Percentiles rank a stretch among this genome's conserved stretches.
phyloP scores from a whole-genome alignment of 2,888 invertebrate genomes.

The Mythimna albipuncta region DNA sequence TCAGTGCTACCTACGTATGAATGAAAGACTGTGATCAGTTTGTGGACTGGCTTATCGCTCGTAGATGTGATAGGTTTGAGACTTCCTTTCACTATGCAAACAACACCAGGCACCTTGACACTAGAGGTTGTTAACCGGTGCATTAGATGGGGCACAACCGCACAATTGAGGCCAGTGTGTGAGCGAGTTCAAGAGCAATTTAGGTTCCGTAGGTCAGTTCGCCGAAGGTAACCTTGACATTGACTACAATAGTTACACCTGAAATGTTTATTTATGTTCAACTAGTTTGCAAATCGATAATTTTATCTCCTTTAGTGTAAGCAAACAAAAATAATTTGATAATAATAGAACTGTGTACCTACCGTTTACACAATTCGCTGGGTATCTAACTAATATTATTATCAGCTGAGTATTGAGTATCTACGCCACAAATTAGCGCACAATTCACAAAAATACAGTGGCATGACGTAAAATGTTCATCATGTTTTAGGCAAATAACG shows the following conservation, averaged over 20 bases:
- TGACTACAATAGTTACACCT: conserved; percentile 82
- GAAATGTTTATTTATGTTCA: conserved; percentile 61
- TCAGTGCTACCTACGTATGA: conserved; percentile 5
- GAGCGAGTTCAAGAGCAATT: conserved; percentile 91
- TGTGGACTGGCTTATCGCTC: conserved; percentile 49
- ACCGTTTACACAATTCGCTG: conserved; percentile 8
- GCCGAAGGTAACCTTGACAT: conserved; percentile 90
- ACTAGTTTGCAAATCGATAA: conserved; percentile 46
- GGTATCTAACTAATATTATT: not conserved
- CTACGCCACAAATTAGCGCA: conserved; percentile 3
- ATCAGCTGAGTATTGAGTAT: not conserved
- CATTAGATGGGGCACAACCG: conserved; percentile 89
- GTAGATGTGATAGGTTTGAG: conserved; percentile 73
- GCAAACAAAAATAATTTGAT: conserved; percentile 27
- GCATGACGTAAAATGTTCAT: conserved; percentile 18
- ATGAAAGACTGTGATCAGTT: conserved; percentile 41
- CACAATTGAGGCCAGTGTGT: conserved; percentile 90
- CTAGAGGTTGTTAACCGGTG: conserved; percentile 90
- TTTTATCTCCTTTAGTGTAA: conserved; percentile 17
- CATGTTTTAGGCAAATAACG: conserved; percentile 21
- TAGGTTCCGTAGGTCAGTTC: conserved; percentile 91
- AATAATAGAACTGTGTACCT: conserved; percentile 22
- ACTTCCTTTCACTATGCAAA: conserved; percentile 81
- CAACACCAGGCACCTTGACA: conserved; percentile 88
- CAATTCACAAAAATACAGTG: conserved; percentile 7